Base-by-base conservation (phyloP, 2,113 vertebrate genomes). In the Crotalus viridis region DNA sequence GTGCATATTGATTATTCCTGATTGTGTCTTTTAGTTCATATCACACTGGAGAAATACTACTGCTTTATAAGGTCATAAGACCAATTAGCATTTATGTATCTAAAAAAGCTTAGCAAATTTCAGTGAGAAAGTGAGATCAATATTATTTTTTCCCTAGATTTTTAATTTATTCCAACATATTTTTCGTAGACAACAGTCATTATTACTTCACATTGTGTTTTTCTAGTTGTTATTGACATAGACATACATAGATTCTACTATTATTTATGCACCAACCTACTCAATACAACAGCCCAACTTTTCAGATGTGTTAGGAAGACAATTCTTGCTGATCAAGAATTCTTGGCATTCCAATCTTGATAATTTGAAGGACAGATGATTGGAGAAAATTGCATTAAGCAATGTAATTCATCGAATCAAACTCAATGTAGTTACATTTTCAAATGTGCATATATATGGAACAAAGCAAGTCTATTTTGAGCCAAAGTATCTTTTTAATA, bases 1-100 rank as follows among this genome's bases (percentile, higher is more conserved):
- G 86, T 61, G 92, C 95, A 94, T 9, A 24, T 95, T 94, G 93
- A 91, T 86, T 94, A 64, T 59, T 95, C 87, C 94, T 95, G 93
- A 96, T 94, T 95, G 92, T 94, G 93, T 94, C 55, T 52, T 87
- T 95, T 93, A 39, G 89, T 48, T 69, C 57, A 48, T 56, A 56
- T 10, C 89, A 26, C n/a, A 61, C 91, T 24, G 33, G 33, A 0
- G 24, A 89, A 81, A 89, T 92, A 89, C 55, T 43, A 90, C 13
- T 64, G 33, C 10, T 55, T 4, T 89, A 51, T 87, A 48, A 46
- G 94, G 91, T 89, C 28, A 59, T 85, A 74, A 93, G 87, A 57
- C 88, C 56, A 52, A 74, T 86, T 85, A 92, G 90, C 89, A 22
- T 57, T 13, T 92, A 54, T 56, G 6, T 21, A 22, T 89, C 43